These are phyloP conservation scores for Pseudocheirus occidentalis DNA, from an alignment of 2,797 vertebrate genomes.

Conservation along the genomic window DNA sequence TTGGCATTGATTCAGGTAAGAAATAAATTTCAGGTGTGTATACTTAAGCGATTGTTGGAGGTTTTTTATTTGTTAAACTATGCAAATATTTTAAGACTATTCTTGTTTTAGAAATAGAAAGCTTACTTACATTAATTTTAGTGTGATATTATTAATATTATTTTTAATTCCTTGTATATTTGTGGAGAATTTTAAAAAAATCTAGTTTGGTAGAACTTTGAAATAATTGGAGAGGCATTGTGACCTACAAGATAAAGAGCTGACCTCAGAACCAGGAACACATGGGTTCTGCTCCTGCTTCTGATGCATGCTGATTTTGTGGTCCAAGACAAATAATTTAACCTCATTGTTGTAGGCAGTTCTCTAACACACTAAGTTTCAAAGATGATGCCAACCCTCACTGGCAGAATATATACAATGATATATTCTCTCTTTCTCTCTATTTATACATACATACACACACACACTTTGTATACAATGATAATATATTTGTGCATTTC, in stretches of 20 bases:
- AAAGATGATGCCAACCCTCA: neutral
- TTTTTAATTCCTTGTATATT: conserved; percentile 29
- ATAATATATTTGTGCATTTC: neutral
- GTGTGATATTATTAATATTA: conserved; percentile 20
- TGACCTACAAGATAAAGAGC: neutral
- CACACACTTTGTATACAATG: no score
- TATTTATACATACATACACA: no score
- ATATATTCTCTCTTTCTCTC: neutral
- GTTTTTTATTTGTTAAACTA: conserved; percentile 22
- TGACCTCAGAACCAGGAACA: neutral
- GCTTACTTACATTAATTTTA: conserved; percentile 32
- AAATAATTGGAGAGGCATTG: conserved; percentile 29
- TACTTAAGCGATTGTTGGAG: conserved; percentile 29
- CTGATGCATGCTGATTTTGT: conserved; percentile 16
- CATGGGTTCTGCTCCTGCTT: neutral
- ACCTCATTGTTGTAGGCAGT: conserved; percentile 3
- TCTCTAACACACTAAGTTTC: neutral
- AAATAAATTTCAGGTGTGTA: conserved; percentile 27
- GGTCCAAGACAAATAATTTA: conserved; percentile 2
- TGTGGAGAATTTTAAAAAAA: conserved; percentile 49
- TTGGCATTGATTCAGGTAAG: conserved; percentile 96
- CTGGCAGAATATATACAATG: neutral
- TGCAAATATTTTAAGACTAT: conserved; percentile 16
- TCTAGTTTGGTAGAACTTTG: conserved; percentile 47
- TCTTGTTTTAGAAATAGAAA: conserved; percentile 26